Conservation (phyloP, 2,797 vertebrate species). For the Petrocephalus schoutedeni region DNA sequence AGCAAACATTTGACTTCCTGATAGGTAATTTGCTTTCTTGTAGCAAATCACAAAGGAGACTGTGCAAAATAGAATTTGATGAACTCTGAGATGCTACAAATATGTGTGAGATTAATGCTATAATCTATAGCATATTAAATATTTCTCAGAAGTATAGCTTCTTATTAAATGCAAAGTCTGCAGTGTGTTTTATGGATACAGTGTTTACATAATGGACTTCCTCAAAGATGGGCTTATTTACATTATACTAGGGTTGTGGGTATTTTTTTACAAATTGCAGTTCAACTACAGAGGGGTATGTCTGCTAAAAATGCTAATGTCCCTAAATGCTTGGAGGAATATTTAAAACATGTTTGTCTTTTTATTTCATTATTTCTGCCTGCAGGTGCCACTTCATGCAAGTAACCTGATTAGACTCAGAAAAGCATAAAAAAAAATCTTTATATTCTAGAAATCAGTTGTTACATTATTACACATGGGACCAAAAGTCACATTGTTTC, state of each 20-base stretch:
- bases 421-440: not conserved
- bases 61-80: not conserved
- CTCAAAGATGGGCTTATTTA: not conserved
- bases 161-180: not conserved
- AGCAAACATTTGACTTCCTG: not conserved
- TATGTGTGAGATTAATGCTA: not conserved
- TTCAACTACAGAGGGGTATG: not conserved
- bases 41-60: not conserved
- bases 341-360: conserved; percentile 7
- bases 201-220: not conserved
- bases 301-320: conserved; percentile 1
- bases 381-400: conserved; percentile 1
- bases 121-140: not conserved
- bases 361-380: conserved; percentile 13
- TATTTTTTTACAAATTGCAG: not conserved
- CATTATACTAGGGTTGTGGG: not conserved
- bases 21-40: not conserved
- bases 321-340: not conserved
- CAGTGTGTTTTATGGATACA: not conserved
- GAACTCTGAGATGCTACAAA: not conserved
- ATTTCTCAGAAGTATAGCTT: not conserved
- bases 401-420: not conserved
- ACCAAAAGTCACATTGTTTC: not conserved
- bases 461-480: not conserved
- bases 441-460: not conserved